A percentile compares a stretch with the other conserved stretches of the same genome.
Conservation (phyloP, 2,797 vertebrate genomes). For the Lycodopsis pacificus region DNA sequence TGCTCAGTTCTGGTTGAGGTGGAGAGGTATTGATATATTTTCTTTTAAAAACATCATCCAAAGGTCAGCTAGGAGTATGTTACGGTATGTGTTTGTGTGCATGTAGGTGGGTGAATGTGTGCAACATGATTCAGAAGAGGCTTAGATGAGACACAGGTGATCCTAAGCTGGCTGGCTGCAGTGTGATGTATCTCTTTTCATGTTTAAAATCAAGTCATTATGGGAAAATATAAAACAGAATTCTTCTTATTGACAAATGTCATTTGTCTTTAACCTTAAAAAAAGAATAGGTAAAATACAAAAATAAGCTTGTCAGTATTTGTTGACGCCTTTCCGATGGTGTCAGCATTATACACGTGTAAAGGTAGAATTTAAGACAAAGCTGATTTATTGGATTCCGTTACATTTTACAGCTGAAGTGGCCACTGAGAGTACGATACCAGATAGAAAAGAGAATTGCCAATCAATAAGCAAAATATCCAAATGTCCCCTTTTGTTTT, state of each 20-base stretch:
- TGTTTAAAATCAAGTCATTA: neutral
- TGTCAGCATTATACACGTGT: neutral
- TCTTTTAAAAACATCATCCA: neutral
- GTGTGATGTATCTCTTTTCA: neutral
- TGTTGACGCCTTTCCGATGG: neutral
- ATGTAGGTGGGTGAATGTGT: neutral
- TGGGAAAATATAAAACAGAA: neutral
- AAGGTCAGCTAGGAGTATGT: neutral
- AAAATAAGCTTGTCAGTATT: neutral
- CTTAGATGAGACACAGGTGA: neutral
- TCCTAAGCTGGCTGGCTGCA: neutral
- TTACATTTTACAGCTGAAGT: neutral
- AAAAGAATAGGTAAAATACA: no score
- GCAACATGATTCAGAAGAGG: neutral
- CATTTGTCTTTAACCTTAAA: no score
- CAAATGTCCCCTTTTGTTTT: neutral
- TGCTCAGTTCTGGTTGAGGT: neutral
- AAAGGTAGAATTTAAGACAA: neutral
- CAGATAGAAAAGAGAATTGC: neutral
- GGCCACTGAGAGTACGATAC: neutral
- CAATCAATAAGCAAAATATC: neutral
- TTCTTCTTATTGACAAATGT: neutral
- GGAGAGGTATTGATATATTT: neutral
- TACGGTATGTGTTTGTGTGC: neutral
- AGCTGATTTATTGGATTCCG: neutral